Conservation (phyloP, 2,888 invertebrate genomes). For the Eupithecia exiguata region DNA sequence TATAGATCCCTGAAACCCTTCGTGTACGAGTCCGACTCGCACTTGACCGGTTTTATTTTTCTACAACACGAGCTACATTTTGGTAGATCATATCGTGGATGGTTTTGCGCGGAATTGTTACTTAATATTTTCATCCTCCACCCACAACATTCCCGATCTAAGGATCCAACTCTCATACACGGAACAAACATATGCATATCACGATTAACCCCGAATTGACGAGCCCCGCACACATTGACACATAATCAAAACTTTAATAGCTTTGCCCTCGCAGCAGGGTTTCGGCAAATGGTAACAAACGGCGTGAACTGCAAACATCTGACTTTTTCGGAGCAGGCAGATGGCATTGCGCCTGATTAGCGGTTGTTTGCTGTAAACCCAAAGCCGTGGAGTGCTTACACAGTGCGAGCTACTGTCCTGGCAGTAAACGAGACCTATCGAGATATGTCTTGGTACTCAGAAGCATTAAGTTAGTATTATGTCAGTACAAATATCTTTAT, state of each 20-base stretch:
- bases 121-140: too few relatives aligned
- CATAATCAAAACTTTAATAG: slow-evolving; percentile 37
- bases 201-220: slow-evolving; percentile 23
- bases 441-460: background rate
- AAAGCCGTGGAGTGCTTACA: background rate
- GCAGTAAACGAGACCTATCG: background rate
- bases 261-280: slow-evolving; percentile 34
- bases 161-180: background rate
- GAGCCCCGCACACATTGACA: slow-evolving; percentile 25
- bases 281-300: slow-evolving; percentile 26
- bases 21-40: too few relatives aligned
- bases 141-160: background rate
- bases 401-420: slow-evolving; percentile 6
- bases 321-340: slow-evolving; percentile 26
- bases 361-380: slow-evolving; percentile 24
- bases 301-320: slow-evolving; percentile 17
- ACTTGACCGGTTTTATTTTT: too few relatives aligned
- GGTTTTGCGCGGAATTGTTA: too few relatives aligned
- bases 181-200: background rate
- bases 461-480: background rate
- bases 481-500: too few relatives aligned
- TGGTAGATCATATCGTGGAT: too few relatives aligned
- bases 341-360: slow-evolving; percentile 23
- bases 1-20: too few relatives aligned
- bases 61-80: too few relatives aligned